Conservation (phyloP, 2,113 vertebrate genomes). For the Emydocephalus ijimae region DNA sequence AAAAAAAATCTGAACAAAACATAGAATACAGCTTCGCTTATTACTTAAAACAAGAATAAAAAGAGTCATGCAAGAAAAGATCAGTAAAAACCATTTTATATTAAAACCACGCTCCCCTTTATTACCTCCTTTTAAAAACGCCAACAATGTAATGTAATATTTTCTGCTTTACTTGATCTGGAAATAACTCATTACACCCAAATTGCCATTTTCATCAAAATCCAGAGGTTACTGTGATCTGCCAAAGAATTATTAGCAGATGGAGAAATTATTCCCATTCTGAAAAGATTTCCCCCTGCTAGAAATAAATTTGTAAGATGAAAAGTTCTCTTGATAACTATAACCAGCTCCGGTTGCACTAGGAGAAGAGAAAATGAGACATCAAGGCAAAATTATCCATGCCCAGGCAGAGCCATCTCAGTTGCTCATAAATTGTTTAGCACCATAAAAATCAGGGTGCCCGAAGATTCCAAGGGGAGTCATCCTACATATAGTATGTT, state of each 20-base stretch:
- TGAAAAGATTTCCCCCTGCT: constrained; percentile 36
- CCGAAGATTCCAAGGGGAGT: not conserved
- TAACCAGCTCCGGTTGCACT: constrained; percentile 33
- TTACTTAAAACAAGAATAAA: not conserved
- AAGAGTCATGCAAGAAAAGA: not conserved
- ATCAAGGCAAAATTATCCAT: constrained; percentile 1
- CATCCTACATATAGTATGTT: not conserved
- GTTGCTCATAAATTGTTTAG: not conserved
- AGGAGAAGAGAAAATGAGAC: constrained; percentile 31
- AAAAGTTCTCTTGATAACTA: constrained; percentile 49
- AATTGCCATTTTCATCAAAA: constrained; percentile 37
- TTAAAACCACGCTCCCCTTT: not conserved
- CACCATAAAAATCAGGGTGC: not conserved
- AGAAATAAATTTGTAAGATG: constrained; percentile 52
- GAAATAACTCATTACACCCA: constrained; percentile 19
- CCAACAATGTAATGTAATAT: constrained; percentile 37
- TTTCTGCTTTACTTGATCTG: constrained; percentile 39
- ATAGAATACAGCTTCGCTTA: not conserved
- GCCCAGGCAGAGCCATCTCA: not conserved
- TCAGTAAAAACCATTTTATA: not conserved
- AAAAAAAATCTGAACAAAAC: not conserved
- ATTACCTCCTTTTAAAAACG: not conserved
- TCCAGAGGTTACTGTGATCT: constrained; percentile 29
- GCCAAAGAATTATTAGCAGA: constrained; percentile 33
- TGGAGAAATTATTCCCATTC: constrained; percentile 41